Evolutionary conservation across 2,113 vertebrate genomes (phyloP).

Genomic region (Erythrolamprus reginae): DNA sequence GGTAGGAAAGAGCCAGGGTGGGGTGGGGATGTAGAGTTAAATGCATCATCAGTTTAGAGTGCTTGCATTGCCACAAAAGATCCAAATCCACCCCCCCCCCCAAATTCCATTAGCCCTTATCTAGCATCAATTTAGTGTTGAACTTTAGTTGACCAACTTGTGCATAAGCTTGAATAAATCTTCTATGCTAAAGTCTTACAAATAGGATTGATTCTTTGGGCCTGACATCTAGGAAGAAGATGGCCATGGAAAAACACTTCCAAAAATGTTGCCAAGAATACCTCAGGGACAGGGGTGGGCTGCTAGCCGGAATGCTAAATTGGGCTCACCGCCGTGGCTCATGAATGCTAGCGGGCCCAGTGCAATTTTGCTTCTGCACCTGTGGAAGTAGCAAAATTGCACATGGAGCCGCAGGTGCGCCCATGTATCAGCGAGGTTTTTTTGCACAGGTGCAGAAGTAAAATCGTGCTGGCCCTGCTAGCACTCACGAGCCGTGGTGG

Average conservation of each 20-base stretch:
- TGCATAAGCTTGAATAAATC: not conserved
- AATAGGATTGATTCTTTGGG: not conserved
- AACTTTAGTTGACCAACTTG: not conserved
- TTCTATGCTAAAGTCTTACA: not conserved
- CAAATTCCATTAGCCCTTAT: not conserved
- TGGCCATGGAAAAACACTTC: not conserved
- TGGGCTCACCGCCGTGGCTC: no score
- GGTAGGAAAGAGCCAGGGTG: not conserved
- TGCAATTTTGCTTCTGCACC: no score
- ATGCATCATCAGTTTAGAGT: not conserved
- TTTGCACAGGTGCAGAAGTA: no score
- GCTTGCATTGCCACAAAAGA: not conserved
- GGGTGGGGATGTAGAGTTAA: no score
- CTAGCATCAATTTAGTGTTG: not conserved
- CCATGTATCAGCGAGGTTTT: no score
- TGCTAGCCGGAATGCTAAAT: no score
- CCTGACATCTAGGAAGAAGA: not conserved
- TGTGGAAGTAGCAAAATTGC: no score
- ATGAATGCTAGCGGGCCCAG: no score
- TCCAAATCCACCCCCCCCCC: not conserved
- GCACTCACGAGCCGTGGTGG: no score
- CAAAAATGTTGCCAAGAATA: not conserved
- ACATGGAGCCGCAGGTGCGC: no score
- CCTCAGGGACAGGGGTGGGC: no score
- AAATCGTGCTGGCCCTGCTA: no score